Base-by-base conservation (phyloP, 2,797 vertebrate genomes). In the Mycteria americana region DNA sequence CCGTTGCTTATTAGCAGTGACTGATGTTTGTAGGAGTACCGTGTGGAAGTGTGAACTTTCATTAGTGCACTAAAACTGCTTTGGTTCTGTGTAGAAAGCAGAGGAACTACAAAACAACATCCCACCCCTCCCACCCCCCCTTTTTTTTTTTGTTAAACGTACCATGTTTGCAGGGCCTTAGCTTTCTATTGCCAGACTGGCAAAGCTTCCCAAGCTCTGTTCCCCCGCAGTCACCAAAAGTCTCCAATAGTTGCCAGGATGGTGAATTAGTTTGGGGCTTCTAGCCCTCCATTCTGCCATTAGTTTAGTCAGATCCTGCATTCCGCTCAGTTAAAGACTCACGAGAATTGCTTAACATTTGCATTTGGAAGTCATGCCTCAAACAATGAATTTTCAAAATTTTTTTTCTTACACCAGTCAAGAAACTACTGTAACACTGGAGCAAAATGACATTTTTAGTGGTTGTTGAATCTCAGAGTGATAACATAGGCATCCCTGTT, bases 51-150 rank as follows among this genome's bases (percentile, higher is more conserved):
- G 13, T 45, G 11, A 62, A 13, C 28, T 14, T 46, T 82, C 9
- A 5, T 48, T 41, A 57, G 50, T 33, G 56, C 81, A 23, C 16
- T 77, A n/a, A 41, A 15, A 6, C 8, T 68, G 57, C 5, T 39
- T n/a, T n/a, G n/a, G n/a, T n/a, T n/a, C n/a, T n/a, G n/a, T n/a
- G n/a, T n/a, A n/a, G n/a, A n/a, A n/a, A 73, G 45, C 18, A 78
- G 27, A 81, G 13, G 46, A 78, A 35, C n/a, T 82, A 51, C 37
- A 46, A 30, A 89, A 16, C 17, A 69, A 30, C 7, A 13, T 24
- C 3, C 7, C 10, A n/a, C 28, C 15, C 4, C 4, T 7, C 3
- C 7, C 10, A n/a, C 3, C 7, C 10, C 28, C 15, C 4, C 4
- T 7, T 9, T 6, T 18, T 18, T 33, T 60, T 59, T 18, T 24